phyloP scores from a whole-genome alignment of 2,797 vertebrate species.

The Paedocypris micromegethes region DNA sequence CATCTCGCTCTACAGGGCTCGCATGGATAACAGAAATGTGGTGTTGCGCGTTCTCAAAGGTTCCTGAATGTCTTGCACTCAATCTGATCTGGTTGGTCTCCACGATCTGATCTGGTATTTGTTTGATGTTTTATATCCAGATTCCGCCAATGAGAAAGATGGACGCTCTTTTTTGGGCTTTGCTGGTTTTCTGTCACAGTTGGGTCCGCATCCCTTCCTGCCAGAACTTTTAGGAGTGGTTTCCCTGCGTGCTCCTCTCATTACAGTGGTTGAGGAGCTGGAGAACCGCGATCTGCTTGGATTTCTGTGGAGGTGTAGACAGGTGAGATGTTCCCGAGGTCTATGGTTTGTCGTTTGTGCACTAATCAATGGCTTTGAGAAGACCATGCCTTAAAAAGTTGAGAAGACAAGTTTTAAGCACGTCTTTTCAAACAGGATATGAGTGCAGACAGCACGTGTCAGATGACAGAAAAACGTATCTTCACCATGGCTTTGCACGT shows the following conservation, averaged over 20 bases:
- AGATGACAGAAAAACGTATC: conserved; percentile 83
- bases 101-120: neutral
- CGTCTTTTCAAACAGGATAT: conserved; percentile 63
- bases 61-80: conserved; percentile 38
- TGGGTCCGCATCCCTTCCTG: conserved; percentile 81
- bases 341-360: neutral
- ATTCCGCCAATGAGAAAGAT: conserved; percentile 64
- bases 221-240: conserved; percentile 84
- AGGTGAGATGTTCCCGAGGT: conserved; percentile 50
- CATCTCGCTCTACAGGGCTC: conserved; percentile 68
- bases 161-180: conserved; percentile 79
- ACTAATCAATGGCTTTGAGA: neutral
- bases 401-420: neutral
- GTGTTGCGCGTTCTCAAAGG: conserved; percentile 71
- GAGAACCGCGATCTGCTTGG: conserved; percentile 80
- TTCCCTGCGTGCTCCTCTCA: conserved; percentile 74
- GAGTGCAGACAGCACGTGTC: conserved; percentile 66
- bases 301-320: conserved; percentile 82
- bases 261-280: conserved; percentile 80
- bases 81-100: neutral
- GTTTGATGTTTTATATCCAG: conserved; percentile 53
- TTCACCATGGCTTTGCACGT: conserved; percentile 83
- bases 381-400: neutral
- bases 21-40: conserved; percentile 74
- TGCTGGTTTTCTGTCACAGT: conserved; percentile 80